phyloP scores from a whole-genome alignment of 2,888 invertebrate species.

The Cremastinae sp. region DNA sequence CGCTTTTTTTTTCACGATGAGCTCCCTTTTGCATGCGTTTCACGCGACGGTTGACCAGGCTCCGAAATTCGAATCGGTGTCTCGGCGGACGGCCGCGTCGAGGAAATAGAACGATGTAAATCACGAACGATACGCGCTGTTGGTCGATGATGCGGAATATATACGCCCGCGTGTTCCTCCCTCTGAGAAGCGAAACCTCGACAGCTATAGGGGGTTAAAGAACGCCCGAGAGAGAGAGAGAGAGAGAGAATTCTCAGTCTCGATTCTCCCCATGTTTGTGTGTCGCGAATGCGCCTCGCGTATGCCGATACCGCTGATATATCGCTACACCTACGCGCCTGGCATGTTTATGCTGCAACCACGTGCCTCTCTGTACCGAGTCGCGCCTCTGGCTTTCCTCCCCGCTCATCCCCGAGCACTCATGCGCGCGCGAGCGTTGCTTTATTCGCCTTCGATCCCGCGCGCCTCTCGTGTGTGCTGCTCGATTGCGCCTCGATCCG shows the following conservation, averaged over 20 bases:
- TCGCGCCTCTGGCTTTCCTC: neutral
- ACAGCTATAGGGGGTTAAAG: neutral
- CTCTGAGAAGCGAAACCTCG: neutral
- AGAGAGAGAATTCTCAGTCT: slow-evolving; percentile 37
- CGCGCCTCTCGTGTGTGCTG: no score
- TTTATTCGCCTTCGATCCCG: no score
- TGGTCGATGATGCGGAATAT: slow-evolving; percentile 64
- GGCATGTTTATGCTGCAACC: slow-evolving; percentile 61
- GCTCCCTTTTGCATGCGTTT: neutral
- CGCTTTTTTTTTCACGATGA: neutral
- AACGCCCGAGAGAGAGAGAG: slow-evolving; percentile 12
- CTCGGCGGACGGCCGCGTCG: slow-evolving; percentile 48
- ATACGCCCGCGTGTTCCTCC: slow-evolving; percentile 1
- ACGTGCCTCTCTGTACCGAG: neutral
- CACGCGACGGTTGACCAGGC: neutral
- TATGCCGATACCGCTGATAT: slow-evolving; percentile 63
- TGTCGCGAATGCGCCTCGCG: slow-evolving; percentile 46
- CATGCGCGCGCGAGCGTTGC: neutral
- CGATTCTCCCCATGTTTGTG: slow-evolving; percentile 17
- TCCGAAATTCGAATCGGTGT: neutral
- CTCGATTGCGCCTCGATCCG: no score
- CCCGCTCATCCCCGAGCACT: neutral
- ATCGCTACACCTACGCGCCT: slow-evolving; percentile 58
- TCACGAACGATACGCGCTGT: slow-evolving; percentile 67
- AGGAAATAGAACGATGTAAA: slow-evolving; percentile 69